These are phyloP conservation scores for Graphium colonna DNA, from an alignment of 2,888 invertebrate species.

Conservation along the genomic window DNA sequence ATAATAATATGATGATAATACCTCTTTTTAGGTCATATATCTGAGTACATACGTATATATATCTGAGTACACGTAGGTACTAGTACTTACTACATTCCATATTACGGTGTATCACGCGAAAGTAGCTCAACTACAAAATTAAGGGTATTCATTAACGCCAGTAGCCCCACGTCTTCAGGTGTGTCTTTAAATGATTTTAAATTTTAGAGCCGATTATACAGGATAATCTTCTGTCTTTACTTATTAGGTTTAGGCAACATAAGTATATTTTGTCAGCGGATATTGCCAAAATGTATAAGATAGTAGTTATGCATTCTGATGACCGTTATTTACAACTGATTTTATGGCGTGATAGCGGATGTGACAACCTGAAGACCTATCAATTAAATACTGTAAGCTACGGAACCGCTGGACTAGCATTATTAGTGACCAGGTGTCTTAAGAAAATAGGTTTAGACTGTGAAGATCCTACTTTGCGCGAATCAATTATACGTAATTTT, in stretches of 20 bases:
- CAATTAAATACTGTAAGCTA: constrained; percentile 33
- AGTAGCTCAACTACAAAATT: not conserved
- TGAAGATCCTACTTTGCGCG: not conserved
- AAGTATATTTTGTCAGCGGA: constrained; percentile 28
- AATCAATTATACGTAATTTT: constrained; percentile 31
- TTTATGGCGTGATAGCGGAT: constrained; percentile 30
- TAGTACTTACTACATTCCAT: not conserved
- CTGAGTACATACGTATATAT: too few species aligned
- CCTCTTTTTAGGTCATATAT: not conserved
- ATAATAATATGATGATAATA: constrained; percentile 12
- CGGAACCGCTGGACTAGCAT: constrained; percentile 34
- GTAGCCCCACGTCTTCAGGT: not conserved
- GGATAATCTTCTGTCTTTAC: constrained; percentile 31
- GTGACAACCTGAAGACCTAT: constrained; percentile 21
- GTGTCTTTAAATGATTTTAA: not conserved
- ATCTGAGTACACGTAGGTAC: too few species aligned
- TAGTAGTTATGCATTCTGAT: not conserved
- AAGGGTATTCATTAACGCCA: not conserved
- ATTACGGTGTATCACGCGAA: not conserved
- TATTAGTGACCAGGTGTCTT: constrained; percentile 31
- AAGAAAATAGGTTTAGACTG: constrained; percentile 29
- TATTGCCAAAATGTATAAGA: constrained; percentile 33
- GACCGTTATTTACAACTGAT: constrained; percentile 22
- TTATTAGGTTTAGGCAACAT: constrained; percentile 28
- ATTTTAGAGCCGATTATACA: constrained; percentile 28